Conservation (phyloP, 2,113 vertebrate genomes). For the Coregonus clupeaformis region DNA sequence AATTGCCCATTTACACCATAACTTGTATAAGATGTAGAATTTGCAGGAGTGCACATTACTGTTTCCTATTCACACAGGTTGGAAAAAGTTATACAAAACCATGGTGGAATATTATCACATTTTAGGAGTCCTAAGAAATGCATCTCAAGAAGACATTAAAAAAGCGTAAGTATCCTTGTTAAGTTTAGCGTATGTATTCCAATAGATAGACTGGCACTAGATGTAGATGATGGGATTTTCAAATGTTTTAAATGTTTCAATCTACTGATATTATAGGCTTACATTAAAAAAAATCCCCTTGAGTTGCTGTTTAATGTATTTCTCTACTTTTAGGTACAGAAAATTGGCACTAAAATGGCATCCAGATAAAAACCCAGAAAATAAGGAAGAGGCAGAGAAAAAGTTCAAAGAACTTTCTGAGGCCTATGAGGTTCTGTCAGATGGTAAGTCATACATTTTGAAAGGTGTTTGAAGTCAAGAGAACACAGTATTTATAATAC, state of each 20-base stretch:
- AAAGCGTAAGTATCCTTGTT: slow-evolving; percentile 85
- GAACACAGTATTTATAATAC: too few relatives aligned
- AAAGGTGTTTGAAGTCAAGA: background rate
- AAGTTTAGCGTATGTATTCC: too few relatives aligned
- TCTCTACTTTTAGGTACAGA: slow-evolving; percentile 77
- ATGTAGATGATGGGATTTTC: too few relatives aligned
- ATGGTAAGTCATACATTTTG: slow-evolving; percentile 73
- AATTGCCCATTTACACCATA: too few relatives aligned
- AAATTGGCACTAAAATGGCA: slow-evolving; percentile 94
- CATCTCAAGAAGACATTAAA: slow-evolving; percentile 91
- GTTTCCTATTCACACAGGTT: slow-evolving; percentile 34
- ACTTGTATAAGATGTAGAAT: too few relatives aligned
- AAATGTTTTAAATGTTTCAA: too few relatives aligned
- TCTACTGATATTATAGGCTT: background rate
- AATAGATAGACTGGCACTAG: too few relatives aligned
- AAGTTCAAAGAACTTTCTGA: slow-evolving; percentile 95
- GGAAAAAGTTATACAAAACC: slow-evolving; percentile 54
- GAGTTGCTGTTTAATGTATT: background rate
- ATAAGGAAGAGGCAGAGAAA: slow-evolving; percentile 90
- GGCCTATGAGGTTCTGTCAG: slow-evolving; percentile 93
- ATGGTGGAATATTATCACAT: slow-evolving; percentile 97
- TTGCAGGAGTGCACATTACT: too few relatives aligned
- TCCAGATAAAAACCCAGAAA: slow-evolving; percentile 95
- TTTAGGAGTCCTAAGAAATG: slow-evolving; percentile 85
- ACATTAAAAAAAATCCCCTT: background rate